Evolutionary conservation across 2,113 vertebrate genomes (phyloP).

Genomic region (Misgurnus mizolepis): DNA sequence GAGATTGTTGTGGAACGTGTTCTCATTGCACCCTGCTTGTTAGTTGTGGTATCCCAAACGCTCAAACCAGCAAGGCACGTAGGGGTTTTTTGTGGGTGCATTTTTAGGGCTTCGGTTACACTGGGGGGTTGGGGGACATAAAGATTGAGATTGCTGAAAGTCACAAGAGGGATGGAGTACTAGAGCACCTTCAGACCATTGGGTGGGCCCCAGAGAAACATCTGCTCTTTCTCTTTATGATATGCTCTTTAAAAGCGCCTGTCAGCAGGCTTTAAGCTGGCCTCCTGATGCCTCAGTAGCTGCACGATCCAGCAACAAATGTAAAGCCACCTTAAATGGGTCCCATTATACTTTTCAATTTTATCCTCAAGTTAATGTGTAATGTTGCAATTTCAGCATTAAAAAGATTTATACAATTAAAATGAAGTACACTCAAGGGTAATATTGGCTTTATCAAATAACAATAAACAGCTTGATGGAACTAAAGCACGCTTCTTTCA

Average conservation of each 20-base stretch:
- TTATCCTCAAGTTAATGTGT: too few relatives aligned
- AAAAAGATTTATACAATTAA: too few relatives aligned
- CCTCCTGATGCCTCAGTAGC: conserved; percentile 20
- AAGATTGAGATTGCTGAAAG: conserved; percentile 49
- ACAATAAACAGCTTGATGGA: too few relatives aligned
- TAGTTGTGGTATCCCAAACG: conserved; percentile 50
- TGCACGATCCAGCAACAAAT: background rate
- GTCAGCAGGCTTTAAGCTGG: conserved; percentile 65
- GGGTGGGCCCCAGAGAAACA: conserved; percentile 40
- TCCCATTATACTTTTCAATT: too few relatives aligned
- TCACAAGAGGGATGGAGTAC: conserved; percentile 46
- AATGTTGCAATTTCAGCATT: too few relatives aligned
- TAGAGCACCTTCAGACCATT: conserved; percentile 51
- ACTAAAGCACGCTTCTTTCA: too few relatives aligned
- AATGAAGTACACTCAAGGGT: too few relatives aligned
- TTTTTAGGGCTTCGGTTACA: conserved; percentile 52
- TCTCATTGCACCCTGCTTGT: conserved; percentile 42
- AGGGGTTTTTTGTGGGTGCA: conserved; percentile 47
- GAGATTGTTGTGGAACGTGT: conserved; percentile 48
- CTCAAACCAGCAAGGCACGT: conserved; percentile 47
- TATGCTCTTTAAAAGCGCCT: conserved; percentile 55
- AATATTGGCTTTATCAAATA: too few relatives aligned
- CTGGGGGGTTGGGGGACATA: conserved; percentile 23
- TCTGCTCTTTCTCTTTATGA: conserved; percentile 52
- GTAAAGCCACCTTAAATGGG: background rate